Base-by-base conservation (phyloP, 2,797 vertebrate species). In the Streptopelia turtur region DNA sequence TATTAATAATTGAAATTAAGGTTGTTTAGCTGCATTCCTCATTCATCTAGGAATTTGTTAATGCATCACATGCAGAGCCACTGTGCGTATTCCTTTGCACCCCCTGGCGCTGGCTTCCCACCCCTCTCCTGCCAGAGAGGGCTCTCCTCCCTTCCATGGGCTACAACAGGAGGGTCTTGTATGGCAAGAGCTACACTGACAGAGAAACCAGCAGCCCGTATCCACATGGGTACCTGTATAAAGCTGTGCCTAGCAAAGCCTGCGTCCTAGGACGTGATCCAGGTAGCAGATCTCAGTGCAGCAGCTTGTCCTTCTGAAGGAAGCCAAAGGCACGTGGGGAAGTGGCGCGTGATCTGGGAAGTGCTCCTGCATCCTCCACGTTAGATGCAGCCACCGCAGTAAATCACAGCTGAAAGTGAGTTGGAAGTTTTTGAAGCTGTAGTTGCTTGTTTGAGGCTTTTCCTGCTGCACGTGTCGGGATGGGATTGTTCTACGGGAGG, bases 331-430 rank as follows among this genome's bases (percentile, higher is more conserved):
- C 74, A 59, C 0, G 1, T 52, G 81, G 78, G 39, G 59, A 79
- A 31, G 39, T 39, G 24, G 3, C 61, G 37, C 45, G 71, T 74
- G 79, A 89, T 43, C 68, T 70, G 49, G 87, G 71, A 93, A 86
- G 77, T 57, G 66, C 63, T 92, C 16, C 86, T 79, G 87, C 66
- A 57, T 88, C 69, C 85, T 91, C 53, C 0, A 0, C 49, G 76
- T 78, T 83, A 50, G 64, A 68, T n/a, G 72, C 77, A 69, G 47
- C 61, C 93, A 47, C 65, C 41, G 3, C 76, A 75, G 85, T 93
- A 88, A 93, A 95, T 89, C 92, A 71, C 78, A 39, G 71, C 10
- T 87, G 92, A 92, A 86, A 95, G 87, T 20, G 74, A 82, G 61
- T 52, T 96, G 89, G 66, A 88, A 79, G 63, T 74, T 76, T 90